A percentile compares a stretch with the other conserved stretches of the same genome.
phyloP scores from a whole-genome alignment of 2,113 vertebrate species.

The Sardina pilchardus region DNA sequence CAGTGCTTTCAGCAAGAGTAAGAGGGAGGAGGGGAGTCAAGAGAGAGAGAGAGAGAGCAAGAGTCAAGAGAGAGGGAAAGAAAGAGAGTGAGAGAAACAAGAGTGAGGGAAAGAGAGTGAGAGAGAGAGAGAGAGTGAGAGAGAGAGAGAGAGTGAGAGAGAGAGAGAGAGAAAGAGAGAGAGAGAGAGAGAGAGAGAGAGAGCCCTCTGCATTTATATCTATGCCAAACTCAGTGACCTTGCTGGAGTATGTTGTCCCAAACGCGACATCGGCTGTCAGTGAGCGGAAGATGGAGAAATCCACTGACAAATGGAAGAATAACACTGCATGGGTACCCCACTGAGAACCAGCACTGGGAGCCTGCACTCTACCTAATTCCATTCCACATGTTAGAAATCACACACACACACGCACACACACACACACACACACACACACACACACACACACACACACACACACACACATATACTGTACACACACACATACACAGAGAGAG shows the following conservation, averaged over 20 bases:
- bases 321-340: neutral
- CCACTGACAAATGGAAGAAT: neutral
- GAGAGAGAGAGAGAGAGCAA: neutral
- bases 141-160: conserved; percentile 8
- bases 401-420: neutral
- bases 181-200: conserved; percentile 1
- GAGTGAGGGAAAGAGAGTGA: conserved; percentile 13
- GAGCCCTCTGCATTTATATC: neutral
- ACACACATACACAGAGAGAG: neutral
- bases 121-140: conserved; percentile 17
- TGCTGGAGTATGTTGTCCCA: neutral
- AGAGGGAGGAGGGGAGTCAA: conserved; percentile 9
- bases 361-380: neutral
- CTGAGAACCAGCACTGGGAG: neutral
- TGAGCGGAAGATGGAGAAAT: neutral
- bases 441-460: neutral
- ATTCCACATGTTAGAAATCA: neutral
- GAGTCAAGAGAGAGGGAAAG: neutral
- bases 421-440: no score
- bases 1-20: conserved; percentile 49
- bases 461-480: no score
- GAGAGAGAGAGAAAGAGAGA: conserved; percentile 1
- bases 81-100: conserved; percentile 1
- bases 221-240: neutral
- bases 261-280: neutral